Evolutionary conservation across 2,797 vertebrate genomes (phyloP).

Genomic region (Platyrinchus mystaceus): DNA sequence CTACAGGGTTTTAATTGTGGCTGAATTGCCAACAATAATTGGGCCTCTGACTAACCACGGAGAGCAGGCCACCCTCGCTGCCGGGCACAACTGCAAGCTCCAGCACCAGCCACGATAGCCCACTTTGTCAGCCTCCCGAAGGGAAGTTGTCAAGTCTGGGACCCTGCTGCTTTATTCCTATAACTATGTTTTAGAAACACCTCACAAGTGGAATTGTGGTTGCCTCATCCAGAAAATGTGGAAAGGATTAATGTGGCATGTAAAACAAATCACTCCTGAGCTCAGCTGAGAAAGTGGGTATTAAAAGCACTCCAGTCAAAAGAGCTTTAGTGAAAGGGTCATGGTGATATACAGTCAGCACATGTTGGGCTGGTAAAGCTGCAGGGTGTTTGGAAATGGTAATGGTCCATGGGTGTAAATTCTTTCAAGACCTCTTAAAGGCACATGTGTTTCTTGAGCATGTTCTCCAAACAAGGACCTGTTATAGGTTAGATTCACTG

Average conservation of each 20-base stretch:
- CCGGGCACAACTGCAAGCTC: constrained; percentile 73
- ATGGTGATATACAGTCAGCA: constrained; percentile 81
- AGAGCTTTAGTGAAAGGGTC: constrained; percentile 82
- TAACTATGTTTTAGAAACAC: constrained; percentile 83
- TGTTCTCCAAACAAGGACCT: constrained; percentile 81
- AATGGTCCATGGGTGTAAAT: constrained; percentile 87
- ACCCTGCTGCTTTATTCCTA: constrained; percentile 86
- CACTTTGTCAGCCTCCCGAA: constrained; percentile 78
- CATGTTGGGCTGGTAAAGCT: constrained; percentile 83
- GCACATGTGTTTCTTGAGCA: constrained; percentile 82
- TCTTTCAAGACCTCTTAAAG: constrained; percentile 87
- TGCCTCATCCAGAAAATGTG: constrained; percentile 89
- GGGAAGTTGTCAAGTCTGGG: constrained; percentile 85
- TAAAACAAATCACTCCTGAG: constrained; percentile 87
- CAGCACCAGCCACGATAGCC: constrained; percentile 71
- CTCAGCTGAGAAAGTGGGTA: constrained; percentile 86
- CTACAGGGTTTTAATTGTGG: constrained; percentile 83
- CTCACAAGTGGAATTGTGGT: constrained; percentile 87
- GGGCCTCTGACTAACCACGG: constrained; percentile 69
- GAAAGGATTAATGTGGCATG: constrained; percentile 91
- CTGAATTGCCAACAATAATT: constrained; percentile 84
- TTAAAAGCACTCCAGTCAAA: constrained; percentile 85
- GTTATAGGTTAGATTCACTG: constrained; percentile 81
- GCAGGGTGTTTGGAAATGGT: constrained; percentile 84
- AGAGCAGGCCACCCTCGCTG: constrained; percentile 74